Base-by-base conservation (phyloP, 1,140 invertebrate species). In the Odontomachus brunneus region DNA sequence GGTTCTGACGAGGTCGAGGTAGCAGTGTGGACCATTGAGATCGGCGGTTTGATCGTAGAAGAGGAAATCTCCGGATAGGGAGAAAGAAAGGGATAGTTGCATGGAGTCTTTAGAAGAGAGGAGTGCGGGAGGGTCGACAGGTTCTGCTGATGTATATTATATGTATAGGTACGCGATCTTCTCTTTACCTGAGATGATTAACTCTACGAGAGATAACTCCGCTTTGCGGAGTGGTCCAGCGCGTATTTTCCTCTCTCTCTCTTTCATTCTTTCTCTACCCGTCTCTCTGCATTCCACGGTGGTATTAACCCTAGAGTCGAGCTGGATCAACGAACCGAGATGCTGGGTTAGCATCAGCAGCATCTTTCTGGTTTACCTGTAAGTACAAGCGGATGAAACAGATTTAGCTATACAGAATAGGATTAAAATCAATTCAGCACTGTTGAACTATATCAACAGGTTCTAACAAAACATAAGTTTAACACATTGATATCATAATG, bases 121-220 rank as follows among this genome's bases (percentile, higher is more conserved):
- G 22, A 19, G 0, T 4, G 11, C 7, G 19, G 5, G 24, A 51
- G 48, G 19, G 19, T 22, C n/a, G 29, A 78, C 75, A 44, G 33
- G 75, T 78, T 78, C 22, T 69, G 7, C 12, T 75, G n/a, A 19
- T n/a, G 19, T 60, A 5, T 5, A 33, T 33, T 33, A 33, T 44
- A 4, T 33, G 29, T 29, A 44, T 44, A 38, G 1, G 4, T 51
- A 22, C 2, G 1, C 51, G 38, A 11, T 44, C 38, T 49, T 14
- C 12, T 80, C 24, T 71, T 80, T 71, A 71, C 75, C 75, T 71
- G 65, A 17, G 33, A 80, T 57, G 75, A 80, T 80, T 57, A 71
- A 80, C 26, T 17, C 22, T n/a, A 51, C 65, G 51, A 15, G 15
- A 53, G 48, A 76, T 76, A 80, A 57, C 17, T 15, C n/a, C 33